Evolutionary conservation across 1,140 invertebrate species (phyloP).

Genomic region (Heterodera schachtii): DNA sequence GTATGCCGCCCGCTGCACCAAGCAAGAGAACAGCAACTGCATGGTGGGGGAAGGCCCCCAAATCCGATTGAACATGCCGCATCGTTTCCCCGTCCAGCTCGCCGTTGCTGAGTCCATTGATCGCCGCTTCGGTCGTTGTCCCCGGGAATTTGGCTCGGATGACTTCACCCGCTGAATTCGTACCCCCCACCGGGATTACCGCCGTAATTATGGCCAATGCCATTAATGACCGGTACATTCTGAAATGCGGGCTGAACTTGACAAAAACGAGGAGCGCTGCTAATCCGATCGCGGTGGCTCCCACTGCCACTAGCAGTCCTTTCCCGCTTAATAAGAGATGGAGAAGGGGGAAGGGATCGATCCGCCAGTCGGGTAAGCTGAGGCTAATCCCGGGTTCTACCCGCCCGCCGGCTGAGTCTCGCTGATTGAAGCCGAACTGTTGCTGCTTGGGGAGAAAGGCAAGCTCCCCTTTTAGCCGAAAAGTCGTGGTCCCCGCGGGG

Average conservation of each 20-base stretch:
- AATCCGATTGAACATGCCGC: too few species aligned
- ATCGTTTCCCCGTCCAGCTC: too few species aligned
- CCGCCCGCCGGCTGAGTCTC: not conserved
- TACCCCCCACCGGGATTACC: too few species aligned
- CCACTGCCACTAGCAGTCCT: not conserved
- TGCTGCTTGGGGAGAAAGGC: not conserved
- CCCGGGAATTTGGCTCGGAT: too few species aligned
- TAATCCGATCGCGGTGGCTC: not conserved
- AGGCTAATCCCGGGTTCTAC: not conserved
- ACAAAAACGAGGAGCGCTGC: not conserved
- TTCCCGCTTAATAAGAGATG: not conserved
- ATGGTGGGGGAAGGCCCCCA: too few species aligned
- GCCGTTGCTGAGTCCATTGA: too few species aligned
- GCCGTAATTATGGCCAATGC: too few species aligned
- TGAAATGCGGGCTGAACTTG: not conserved
- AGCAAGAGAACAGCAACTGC: too few species aligned
- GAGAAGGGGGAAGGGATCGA: not conserved
- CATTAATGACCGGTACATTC: not conserved
- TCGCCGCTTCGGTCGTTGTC: too few species aligned
- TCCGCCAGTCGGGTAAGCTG: too few species aligned
- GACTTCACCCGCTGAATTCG: too few species aligned
- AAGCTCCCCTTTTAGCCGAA: not conserved
- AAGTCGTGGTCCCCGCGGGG: conserved; percentile 7
- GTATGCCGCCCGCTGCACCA: too few species aligned
- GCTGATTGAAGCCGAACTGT: not conserved